Evolutionary conservation across 2,888 invertebrate species (phyloP).

Genomic region (Polydesmus complanatus): DNA sequence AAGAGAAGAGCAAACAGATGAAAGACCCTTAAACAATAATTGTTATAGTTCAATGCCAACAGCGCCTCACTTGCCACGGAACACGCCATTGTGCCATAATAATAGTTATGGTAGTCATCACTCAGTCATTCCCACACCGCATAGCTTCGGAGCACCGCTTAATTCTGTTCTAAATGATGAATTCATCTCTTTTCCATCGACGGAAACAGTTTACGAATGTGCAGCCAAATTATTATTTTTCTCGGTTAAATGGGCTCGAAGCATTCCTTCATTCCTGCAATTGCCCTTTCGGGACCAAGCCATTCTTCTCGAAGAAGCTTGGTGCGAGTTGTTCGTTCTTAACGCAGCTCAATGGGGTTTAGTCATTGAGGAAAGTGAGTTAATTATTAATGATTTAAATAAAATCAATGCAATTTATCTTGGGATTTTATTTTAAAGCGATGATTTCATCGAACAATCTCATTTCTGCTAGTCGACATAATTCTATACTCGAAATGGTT

Average conservation of each 20-base stretch:
- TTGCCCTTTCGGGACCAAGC: constrained; percentile 56
- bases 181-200: constrained; percentile 33
- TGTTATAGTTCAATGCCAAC: constrained; percentile 18
- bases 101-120: constrained; percentile 27
- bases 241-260: constrained; percentile 64
- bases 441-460: constrained; percentile 35
- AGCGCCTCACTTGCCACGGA: constrained; percentile 6
- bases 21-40: constrained; percentile 1
- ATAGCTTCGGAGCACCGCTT: constrained; percentile 27
- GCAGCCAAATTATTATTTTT: constrained; percentile 61
- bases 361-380: constrained; percentile 54
- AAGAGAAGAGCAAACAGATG: neutral
- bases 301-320: constrained; percentile 57
- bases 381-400: neutral
- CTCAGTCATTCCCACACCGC: constrained; percentile 32
- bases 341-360: constrained; percentile 70
- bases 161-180: neutral
- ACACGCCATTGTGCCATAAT: neutral
- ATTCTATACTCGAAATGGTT: constrained; percentile 41
- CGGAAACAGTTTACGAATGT: constrained; percentile 42
- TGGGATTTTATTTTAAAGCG: constrained; percentile 22
- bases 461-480: constrained; percentile 40
- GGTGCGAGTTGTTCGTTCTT: constrained; percentile 69
- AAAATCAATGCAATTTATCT: neutral
- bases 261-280: constrained; percentile 58